A percentile compares a stretch with the other conserved stretches of the same genome.
phyloP scores from a whole-genome alignment of 2,888 invertebrate species.

The Cepaea hortensis region DNA sequence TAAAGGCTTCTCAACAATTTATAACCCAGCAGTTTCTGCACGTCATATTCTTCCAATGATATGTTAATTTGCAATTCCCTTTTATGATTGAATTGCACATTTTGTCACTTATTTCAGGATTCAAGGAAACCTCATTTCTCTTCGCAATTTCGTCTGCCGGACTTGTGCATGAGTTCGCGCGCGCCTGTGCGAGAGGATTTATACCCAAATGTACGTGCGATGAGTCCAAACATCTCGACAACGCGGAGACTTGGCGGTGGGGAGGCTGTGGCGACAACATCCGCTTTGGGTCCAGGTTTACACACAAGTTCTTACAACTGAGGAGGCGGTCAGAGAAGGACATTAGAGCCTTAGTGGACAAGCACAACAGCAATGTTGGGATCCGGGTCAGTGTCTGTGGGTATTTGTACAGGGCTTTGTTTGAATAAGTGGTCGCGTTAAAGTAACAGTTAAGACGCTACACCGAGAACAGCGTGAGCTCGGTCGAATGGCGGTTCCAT shows the following conservation, averaged over 20 bases:
- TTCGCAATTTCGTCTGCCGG: constrained; percentile 97
- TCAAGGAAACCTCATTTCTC: constrained; percentile 95
- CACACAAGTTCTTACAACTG: constrained; percentile 94
- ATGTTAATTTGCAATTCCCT: too few species aligned
- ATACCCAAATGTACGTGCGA: constrained; percentile 97
- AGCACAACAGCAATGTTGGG: constrained; percentile 74
- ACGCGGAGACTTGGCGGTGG: constrained; percentile 86
- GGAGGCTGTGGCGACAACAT: constrained; percentile 98
- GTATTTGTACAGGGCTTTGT: too few species aligned
- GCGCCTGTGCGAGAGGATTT: constrained; percentile 94
- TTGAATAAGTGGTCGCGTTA: too few species aligned
- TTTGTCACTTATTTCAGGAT: constrained; percentile 82
- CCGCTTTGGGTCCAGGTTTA: constrained; percentile 94
- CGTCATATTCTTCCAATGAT: too few species aligned
- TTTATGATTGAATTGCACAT: too few species aligned
- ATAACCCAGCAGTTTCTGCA: too few species aligned
- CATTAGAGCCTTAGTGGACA: constrained; percentile 69
- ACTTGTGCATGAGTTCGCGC: constrained; percentile 92
- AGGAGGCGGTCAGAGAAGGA: constrained; percentile 88
- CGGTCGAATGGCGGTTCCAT: too few species aligned
- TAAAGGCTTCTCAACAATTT: too few species aligned
- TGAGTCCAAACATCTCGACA: constrained; percentile 81
- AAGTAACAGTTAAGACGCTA: too few species aligned
- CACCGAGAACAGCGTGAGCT: too few species aligned
- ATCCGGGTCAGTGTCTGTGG: constrained; percentile 63